These are phyloP conservation scores for Acleris laterana DNA, from an alignment of 2,888 invertebrate species.

Conservation along the genomic window DNA sequence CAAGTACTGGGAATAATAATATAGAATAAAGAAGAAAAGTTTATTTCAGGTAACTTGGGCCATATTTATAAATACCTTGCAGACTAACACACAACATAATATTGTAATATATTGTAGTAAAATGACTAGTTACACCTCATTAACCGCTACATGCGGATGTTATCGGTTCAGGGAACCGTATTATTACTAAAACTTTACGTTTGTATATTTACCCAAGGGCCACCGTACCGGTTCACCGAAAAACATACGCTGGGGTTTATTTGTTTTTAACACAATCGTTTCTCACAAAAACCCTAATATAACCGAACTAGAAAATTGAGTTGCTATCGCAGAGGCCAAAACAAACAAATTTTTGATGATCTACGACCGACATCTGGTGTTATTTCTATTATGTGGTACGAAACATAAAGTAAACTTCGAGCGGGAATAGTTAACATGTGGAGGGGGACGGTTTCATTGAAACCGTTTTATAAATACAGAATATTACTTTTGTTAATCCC, in stretches of 20 bases:
- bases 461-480: slow-evolving; percentile 30
- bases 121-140: slow-evolving; percentile 5
- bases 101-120: too few species aligned
- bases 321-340: slow-evolving; percentile 62
- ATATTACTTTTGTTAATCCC: slow-evolving; percentile 22
- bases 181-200: background rate
- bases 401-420: slow-evolving; percentile 59
- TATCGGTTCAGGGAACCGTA: background rate
- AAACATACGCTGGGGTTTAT: slow-evolving; percentile 42
- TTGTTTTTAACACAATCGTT: slow-evolving; percentile 58
- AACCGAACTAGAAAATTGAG: slow-evolving; percentile 39
- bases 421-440: slow-evolving; percentile 57
- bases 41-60: too few species aligned
- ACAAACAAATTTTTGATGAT: slow-evolving; percentile 65
- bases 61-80: too few species aligned
- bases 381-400: slow-evolving; percentile 63
- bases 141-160: background rate
- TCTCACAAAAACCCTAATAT: slow-evolving; percentile 50
- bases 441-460: slow-evolving; percentile 39
- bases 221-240: slow-evolving; percentile 38
- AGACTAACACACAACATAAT: too few species aligned
- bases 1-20: too few species aligned
- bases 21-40: too few species aligned
- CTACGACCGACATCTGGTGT: slow-evolving; percentile 60
- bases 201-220: slow-evolving; percentile 32